Percentiles rank a stretch among this genome's conserved stretches.
These are phyloP conservation scores for Alethe diademata DNA, from an alignment of 2,113 vertebrate genomes.

Conservation along the genomic window DNA sequence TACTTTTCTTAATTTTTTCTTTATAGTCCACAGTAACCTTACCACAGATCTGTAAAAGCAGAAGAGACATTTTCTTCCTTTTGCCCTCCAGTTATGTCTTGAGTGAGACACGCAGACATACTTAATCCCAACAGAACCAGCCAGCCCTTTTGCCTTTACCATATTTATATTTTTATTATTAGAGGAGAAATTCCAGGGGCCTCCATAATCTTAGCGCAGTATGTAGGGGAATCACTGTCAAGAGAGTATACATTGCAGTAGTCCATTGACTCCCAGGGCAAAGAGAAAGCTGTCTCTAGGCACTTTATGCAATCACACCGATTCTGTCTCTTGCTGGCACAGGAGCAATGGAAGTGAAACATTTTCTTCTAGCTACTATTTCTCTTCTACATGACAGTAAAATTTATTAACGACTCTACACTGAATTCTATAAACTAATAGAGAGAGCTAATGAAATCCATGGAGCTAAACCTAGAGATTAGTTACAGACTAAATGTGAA, in stretches of 20 bases:
- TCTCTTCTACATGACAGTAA: not conserved
- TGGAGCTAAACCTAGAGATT: not conserved
- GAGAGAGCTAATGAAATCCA: not conserved
- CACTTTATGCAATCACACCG: not conserved
- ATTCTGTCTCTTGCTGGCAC: not conserved
- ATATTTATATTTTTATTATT: not conserved
- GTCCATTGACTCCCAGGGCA: not conserved
- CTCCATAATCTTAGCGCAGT: not conserved
- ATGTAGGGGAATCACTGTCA: not conserved
- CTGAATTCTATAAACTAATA: not conserved
- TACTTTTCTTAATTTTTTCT: conserved; percentile 21
- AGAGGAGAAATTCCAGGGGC: not conserved
- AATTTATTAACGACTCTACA: not conserved
- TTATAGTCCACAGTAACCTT: not conserved
- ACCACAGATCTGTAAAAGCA: not conserved
- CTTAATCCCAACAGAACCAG: not conserved
- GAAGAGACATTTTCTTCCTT: not conserved
- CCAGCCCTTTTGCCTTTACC: not conserved
- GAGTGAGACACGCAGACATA: not conserved
- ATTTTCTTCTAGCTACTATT: not conserved
- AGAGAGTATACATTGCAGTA: not conserved
- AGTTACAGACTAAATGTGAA: not conserved
- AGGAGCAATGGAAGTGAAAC: not conserved
- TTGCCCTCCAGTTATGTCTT: not conserved
- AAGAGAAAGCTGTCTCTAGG: not conserved